Evolutionary conservation across 2,113 vertebrate species (phyloP), one percentile per base, ranked within the genome.

Genomic region (Recurvirostra avosetta): DNA sequence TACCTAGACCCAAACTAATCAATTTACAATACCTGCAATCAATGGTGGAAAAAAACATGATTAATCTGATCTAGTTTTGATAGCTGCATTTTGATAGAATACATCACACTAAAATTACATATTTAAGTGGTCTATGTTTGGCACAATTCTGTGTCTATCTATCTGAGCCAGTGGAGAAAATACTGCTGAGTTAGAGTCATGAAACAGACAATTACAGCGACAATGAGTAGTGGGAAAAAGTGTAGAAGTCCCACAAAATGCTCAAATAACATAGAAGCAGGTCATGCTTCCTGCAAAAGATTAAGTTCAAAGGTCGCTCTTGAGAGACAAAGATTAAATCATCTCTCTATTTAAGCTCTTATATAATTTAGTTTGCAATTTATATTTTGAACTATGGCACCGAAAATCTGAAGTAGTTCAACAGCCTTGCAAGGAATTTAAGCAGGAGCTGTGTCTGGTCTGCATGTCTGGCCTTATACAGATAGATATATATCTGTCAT

Each of bases 241-340:
- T 26, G 45, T 76, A 53, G 20, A 76, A 94, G 45, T 73, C 22
- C 49, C n/a, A 73, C 10, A 88, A 61, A 94, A 72, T 66, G 49
- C 29, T 68, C 45, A 86, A 82, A 65, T 62, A 90, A 6, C 36
- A 45, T 25, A 86, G 66, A 83, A 86, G 6, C 30, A 86, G 55
- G 53, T 92, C 74, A 66, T 55, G 22, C 32, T 90, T 90, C 30
- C 32, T 83, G 38, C 88, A 76, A 91, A 88, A 86, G 25, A 59
- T 79, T 58, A 86, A 88, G 82, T 86, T 94, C 82, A 92, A 77
- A 88, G 55, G 63, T 93, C 75, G 40, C 15, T 71, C 45, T 71
- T 70, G 32, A 85, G n/a, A 76, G 38, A 83, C 38, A 77, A 92
- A 93, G 32, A 93, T 88, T 94, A 88, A 96, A 95, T 86, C 7